These are phyloP conservation scores for Epinephelus moara DNA, from an alignment of 2,113 vertebrate genomes.

Conservation along the genomic window DNA sequence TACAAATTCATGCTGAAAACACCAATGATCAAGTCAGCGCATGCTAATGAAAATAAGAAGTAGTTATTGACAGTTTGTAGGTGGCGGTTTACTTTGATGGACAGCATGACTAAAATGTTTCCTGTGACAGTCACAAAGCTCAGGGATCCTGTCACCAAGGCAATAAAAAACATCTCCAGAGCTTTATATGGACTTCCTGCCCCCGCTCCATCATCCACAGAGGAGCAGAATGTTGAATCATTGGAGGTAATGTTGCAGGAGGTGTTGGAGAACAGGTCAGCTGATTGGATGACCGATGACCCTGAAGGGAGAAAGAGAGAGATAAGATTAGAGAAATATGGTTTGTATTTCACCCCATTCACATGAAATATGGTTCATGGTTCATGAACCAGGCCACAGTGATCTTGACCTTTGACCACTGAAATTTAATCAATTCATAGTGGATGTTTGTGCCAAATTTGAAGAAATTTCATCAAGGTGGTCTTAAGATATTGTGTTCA, in stretches of 20 bases:
- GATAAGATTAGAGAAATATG: background rate
- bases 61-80: conserved; percentile 99
- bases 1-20: conserved; percentile 99
- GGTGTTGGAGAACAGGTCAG: conserved; percentile 82
- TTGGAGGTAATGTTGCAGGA: conserved; percentile 85
- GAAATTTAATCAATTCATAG: no score
- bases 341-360: no score
- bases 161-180: conserved; percentile 96
- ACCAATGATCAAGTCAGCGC: conserved; percentile 96
- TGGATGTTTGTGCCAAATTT: no score
- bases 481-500: no score
- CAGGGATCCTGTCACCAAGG: conserved; percentile 93
- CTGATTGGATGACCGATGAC: conserved; percentile 83
- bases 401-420: no score
- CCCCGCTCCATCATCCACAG: conserved; percentile 60
- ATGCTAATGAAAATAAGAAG: conserved; percentile 97
- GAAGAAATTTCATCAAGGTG: no score
- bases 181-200: conserved; percentile 89
- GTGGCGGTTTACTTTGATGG: conserved; percentile 99
- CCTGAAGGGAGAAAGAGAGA: conserved; percentile 73
- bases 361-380: no score
- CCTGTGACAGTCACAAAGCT: conserved; percentile 97
- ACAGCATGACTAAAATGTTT: conserved; percentile 98
- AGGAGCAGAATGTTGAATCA: conserved; percentile 77
- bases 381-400: no score